phyloP scores from a whole-genome alignment of 2,113 vertebrate species.

The Mesembrinibis cayennensis region DNA sequence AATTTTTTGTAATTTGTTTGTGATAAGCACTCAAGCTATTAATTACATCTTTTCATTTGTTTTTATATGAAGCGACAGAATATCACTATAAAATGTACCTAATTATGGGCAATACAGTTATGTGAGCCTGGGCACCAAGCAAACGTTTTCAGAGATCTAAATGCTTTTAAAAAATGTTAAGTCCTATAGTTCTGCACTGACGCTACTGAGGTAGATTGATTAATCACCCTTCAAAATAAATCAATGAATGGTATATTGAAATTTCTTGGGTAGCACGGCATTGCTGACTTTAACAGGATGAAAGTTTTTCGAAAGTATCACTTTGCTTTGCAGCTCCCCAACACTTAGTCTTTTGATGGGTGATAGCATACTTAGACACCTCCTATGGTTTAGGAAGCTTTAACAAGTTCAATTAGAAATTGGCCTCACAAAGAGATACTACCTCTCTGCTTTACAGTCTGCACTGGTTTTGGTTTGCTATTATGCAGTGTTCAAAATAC shows the following conservation, averaged over 20 bases:
- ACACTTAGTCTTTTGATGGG: background rate
- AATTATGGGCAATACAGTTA: background rate
- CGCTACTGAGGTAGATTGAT: background rate
- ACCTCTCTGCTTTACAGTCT: background rate
- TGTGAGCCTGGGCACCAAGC: background rate
- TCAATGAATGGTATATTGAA: background rate
- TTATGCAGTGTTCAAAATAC: background rate
- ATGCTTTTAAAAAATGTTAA: background rate
- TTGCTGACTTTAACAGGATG: background rate
- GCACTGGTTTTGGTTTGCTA: background rate
- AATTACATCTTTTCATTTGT: background rate
- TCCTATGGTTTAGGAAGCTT: background rate
- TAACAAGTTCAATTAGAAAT: background rate
- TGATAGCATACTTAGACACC: background rate
- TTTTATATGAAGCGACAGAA: background rate
- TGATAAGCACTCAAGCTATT: background rate
- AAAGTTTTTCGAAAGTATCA: background rate
- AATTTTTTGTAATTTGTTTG: background rate
- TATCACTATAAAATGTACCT: background rate
- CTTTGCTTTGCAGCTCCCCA: background rate
- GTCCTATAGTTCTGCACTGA: background rate
- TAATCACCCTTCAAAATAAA: background rate
- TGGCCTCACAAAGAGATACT: background rate
- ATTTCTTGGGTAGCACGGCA: background rate
- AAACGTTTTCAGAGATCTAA: background rate